phyloP scores from a whole-genome alignment of 2,797 vertebrate genomes.

The Lithobates pipiens region DNA sequence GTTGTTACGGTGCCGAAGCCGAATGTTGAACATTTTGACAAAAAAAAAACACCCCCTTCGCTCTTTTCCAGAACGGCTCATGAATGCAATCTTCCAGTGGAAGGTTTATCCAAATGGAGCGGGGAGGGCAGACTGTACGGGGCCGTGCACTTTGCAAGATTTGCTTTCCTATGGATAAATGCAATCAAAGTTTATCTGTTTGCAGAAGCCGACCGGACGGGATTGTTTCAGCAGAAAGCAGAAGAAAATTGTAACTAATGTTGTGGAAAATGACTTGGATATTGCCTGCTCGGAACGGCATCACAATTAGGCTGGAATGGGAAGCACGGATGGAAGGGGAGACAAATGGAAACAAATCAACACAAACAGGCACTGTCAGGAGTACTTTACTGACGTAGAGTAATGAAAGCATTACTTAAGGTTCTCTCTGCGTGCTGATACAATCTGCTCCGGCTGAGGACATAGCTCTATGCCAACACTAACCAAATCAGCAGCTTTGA shows the following conservation, averaged over 20 bases:
- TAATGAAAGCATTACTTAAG: conserved; percentile 82
- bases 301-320: conserved; percentile 84
- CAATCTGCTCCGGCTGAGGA: conserved; percentile 48
- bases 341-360: conserved; percentile 85
- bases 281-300: conserved; percentile 85
- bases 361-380: conserved; percentile 86
- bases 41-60: conserved; percentile 18
- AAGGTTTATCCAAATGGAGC: conserved; percentile 66
- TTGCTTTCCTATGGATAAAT: conserved; percentile 80
- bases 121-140: conserved; percentile 45
- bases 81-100: conserved; percentile 50
- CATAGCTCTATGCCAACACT: not conserved
- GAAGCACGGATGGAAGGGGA: conserved; percentile 72
- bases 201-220: conserved; percentile 79
- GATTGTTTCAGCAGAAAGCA: conserved; percentile 80
- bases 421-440: conserved; percentile 65
- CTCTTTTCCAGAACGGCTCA: conserved; percentile 11
- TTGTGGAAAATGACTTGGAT: conserved; percentile 88
- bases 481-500: conserved; percentile 22
- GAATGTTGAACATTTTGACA: conserved; percentile 9
- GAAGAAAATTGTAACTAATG: conserved; percentile 85
- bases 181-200: conserved; percentile 81
- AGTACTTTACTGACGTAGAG: conserved; percentile 78
- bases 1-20: conserved; percentile 1
- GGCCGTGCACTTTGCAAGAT: conserved; percentile 71